Evolutionary conservation across 2,888 invertebrate genomes (phyloP).

Genomic region (Augochlorella aurata): DNA sequence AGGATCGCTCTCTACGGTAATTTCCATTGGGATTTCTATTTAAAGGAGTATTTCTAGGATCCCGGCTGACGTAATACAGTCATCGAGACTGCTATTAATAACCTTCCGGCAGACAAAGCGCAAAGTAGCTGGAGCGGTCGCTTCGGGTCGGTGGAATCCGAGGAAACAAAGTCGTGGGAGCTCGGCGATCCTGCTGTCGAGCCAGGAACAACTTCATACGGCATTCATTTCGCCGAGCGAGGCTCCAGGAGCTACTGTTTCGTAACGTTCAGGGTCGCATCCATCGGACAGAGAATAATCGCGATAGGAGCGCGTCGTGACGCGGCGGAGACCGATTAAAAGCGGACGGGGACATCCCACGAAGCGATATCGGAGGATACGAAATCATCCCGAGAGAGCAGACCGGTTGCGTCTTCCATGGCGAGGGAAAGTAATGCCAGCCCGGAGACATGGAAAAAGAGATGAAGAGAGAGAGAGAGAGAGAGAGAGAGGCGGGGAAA

Average conservation of each 20-base stretch:
- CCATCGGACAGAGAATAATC: background rate
- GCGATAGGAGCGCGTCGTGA: constrained; percentile 4
- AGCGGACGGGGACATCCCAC: constrained; percentile 8
- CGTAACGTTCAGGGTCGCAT: background rate
- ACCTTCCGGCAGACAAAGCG: no score
- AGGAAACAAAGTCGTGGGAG: constrained; percentile 2
- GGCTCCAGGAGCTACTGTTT: background rate
- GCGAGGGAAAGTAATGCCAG: constrained; percentile 58
- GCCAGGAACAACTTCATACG: background rate
- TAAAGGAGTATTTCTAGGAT: no score
- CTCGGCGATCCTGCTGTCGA: background rate
- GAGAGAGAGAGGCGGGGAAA: background rate
- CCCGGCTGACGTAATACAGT: no score
- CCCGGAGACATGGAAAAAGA: constrained; percentile 13
- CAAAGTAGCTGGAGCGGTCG: no score
- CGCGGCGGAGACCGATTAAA: constrained; percentile 16
- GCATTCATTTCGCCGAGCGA: background rate
- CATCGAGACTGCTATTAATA: no score
- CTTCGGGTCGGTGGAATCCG: no score
- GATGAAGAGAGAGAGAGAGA: background rate
- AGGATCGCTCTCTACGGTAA: no score
- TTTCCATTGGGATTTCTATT: no score
- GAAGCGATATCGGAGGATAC: constrained; percentile 26
- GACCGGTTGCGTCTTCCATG: constrained; percentile 6
- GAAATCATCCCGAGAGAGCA: constrained; percentile 49